Conservation (phyloP, 2,797 vertebrate genomes). For the Hyperoplus immaculatus region DNA sequence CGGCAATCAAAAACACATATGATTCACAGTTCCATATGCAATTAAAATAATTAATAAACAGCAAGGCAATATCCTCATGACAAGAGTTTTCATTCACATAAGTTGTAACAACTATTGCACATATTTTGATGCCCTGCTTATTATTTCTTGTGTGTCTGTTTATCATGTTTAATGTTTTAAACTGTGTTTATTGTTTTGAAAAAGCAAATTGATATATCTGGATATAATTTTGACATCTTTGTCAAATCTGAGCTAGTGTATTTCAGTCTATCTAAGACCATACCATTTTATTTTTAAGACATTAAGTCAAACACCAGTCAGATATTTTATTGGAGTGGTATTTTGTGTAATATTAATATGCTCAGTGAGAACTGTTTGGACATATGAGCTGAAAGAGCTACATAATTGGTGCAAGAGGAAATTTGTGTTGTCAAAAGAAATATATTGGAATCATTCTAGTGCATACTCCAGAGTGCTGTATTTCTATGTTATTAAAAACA, state of each 20-base stretch:
- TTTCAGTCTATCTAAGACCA: not conserved
- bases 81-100: not conserved
- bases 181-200: not conserved
- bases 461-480: not conserved
- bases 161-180: not conserved
- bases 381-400: not conserved
- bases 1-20: not conserved
- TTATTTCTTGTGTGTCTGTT: not conserved
- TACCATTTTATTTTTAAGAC: not conserved
- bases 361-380: not conserved
- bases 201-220: not conserved
- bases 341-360: not conserved
- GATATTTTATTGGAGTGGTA: no score
- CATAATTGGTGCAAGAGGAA: not conserved
- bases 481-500: not conserved
- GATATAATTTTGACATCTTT: not conserved
- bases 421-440: not conserved
- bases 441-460: not conserved
- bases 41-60: not conserved
- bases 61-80: not conserved
- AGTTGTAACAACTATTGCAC: not conserved
- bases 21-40: not conserved
- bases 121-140: not conserved
- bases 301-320: not conserved
- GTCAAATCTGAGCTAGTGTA: no score